Base-by-base conservation (phyloP, 1,140 invertebrate species). In the Cyrtorhinus lividipennis region DNA sequence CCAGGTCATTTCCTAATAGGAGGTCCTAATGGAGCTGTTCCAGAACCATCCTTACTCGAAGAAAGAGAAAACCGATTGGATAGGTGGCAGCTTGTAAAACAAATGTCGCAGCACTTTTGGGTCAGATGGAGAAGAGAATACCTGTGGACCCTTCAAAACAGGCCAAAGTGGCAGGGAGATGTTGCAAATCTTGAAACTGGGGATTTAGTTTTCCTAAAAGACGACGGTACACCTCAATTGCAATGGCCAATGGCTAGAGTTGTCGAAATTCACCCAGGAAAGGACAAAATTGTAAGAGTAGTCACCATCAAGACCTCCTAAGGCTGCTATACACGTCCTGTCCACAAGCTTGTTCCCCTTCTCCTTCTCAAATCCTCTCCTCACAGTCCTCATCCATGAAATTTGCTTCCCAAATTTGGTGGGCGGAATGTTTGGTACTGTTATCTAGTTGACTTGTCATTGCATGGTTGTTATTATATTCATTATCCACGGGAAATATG, bases 71-170 rank as follows among this genome's bases (percentile, higher is more conserved):
- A 69, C 62, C 64, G 67, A 20, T 57, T 69, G 13, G 62, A 62
- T 2, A 8, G 65, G 12, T 71, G 62, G 65, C 67, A 71, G 62
- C 45, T 61, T 2, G 13, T 69, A n/a, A 66, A 68, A 61, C 26
- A 59, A 22, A 26, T 69, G 13, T 20, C 56, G 20, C 66, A 70
- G 25, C 62, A 68, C 10, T 70, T 74, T 59, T 76, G 72, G 72
- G 44, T 66, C n/a, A 48, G 71, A n/a, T 75, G 73, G 70, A 66
- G 60, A 1, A 59, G 59, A 1, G 72, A 75, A 25, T 75, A 75
- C 61, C 64, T 69, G 1, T 38, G 56, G 26, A 30, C 68, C 53
- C 45, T 73, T 27, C 70, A 73, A 63, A 58, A 64, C 24, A 45
- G 68, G 2, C 23, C 56, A 23, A 73, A 73, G 64, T 72, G 69